phyloP scores from a whole-genome alignment of 2,797 vertebrate genomes.

The Oryzias dopingdopingensis region DNA sequence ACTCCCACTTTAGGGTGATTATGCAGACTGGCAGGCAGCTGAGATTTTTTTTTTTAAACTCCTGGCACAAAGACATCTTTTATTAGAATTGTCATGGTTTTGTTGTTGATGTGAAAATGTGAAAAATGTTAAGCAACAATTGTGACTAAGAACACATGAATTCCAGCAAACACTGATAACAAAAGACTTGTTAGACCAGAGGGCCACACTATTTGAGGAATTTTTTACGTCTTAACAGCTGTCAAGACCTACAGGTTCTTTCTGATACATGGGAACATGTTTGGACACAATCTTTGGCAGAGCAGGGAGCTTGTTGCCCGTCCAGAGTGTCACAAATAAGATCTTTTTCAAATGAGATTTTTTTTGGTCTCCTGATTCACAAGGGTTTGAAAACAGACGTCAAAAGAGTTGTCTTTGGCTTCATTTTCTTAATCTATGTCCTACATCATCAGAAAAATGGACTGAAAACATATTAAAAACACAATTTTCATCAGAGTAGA shows the following conservation, averaged over 20 bases:
- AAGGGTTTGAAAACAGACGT: no score
- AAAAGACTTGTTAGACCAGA: conserved; percentile 9
- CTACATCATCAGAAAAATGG: no score
- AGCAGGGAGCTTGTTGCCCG: no score
- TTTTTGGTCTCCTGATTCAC: no score
- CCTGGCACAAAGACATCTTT: conserved; percentile 23
- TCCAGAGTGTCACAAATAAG: no score
- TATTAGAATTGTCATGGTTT: not conserved
- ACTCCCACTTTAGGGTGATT: conserved; percentile 31
- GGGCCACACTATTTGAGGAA: conserved; percentile 1
- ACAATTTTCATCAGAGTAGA: no score
- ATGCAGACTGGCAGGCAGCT: conserved; percentile 18
- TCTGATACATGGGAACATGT: not conserved
- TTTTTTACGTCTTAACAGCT: conserved; percentile 16
- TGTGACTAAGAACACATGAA: not conserved
- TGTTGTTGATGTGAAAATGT: conserved; percentile 5
- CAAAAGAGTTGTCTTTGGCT: no score
- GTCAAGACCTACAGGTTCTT: not conserved
- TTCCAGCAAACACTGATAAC: not conserved
- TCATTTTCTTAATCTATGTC: no score
- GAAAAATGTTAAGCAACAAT: conserved; percentile 8
- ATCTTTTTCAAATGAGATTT: no score
- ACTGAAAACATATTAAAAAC: no score
- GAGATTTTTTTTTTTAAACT: conserved; percentile 11
- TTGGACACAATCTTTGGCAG: not conserved